Percentiles rank a stretch among this genome's conserved stretches.
Evolutionary conservation across 2,113 vertebrate genomes (phyloP).

Genomic region (Cricetomys ansorgei): DNA sequence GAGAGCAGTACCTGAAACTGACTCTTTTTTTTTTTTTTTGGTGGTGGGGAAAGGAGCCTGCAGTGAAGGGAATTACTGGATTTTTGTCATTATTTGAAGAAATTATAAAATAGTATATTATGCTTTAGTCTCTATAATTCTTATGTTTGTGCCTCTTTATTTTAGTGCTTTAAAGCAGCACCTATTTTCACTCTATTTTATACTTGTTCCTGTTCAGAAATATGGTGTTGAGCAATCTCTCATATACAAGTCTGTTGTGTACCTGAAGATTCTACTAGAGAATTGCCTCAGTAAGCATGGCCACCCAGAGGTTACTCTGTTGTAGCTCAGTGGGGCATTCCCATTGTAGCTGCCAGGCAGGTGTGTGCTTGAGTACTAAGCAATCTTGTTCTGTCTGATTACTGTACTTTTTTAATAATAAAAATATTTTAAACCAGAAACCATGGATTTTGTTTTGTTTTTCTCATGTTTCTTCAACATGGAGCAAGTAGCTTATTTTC

Average conservation of each 20-base stretch:
- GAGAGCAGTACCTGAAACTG: constrained; percentile 48
- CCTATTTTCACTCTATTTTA: constrained; percentile 41
- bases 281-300: constrained; percentile 62
- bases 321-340: constrained; percentile 13
- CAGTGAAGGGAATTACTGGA: constrained; percentile 40
- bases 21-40: constrained; percentile 23
- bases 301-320: constrained; percentile 46
- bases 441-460: constrained; percentile 39
- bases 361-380: constrained; percentile 61
- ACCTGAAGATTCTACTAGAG: constrained; percentile 51
- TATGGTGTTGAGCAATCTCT: constrained; percentile 42
- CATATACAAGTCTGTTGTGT: neutral
- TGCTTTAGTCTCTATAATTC: constrained; percentile 56
- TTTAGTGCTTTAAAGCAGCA: constrained; percentile 52
- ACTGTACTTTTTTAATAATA: constrained; percentile 74
- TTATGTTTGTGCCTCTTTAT: constrained; percentile 44
- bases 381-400: constrained; percentile 59
- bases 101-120: constrained; percentile 59
- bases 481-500: neutral
- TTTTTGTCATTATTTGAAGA: constrained; percentile 66
- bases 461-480: constrained; percentile 44
- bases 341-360: constrained; percentile 29
- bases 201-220: constrained; percentile 58
- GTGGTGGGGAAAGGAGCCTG: constrained; percentile 52
- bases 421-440: constrained; percentile 74